These are phyloP conservation scores for Sebastes fasciatus DNA, from an alignment of 2,113 vertebrate genomes.

Conservation along the genomic window DNA sequence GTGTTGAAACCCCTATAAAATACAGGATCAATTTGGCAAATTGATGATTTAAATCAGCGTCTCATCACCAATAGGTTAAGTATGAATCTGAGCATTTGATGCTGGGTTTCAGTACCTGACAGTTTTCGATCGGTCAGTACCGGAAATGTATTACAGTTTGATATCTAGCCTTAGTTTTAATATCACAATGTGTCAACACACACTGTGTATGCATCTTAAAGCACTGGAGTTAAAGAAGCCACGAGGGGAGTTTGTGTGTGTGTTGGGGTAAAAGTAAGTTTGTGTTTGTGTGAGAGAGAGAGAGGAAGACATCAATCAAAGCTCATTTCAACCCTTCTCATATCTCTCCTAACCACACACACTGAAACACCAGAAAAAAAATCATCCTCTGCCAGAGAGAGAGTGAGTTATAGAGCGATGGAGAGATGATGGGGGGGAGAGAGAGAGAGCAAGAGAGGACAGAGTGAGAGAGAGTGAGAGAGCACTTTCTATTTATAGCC, in stretches of 20 bases:
- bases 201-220: constrained; percentile 9
- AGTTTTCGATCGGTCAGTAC: background rate
- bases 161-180: background rate
- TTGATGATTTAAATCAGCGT: background rate
- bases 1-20: background rate
- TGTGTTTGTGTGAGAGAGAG: background rate
- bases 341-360: constrained; percentile 55
- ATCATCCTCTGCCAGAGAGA: constrained; percentile 48
- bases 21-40: background rate
- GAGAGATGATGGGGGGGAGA: constrained; percentile 19
- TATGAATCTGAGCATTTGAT: background rate
- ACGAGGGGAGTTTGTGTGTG: background rate
- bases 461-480: constrained; percentile 62
- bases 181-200: background rate
- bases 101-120: background rate
- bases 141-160: background rate
- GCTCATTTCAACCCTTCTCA: constrained; percentile 52
- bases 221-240: background rate
- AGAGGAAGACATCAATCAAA: constrained; percentile 60
- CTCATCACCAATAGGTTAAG: background rate
- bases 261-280: background rate
- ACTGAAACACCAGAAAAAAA: constrained; percentile 62
- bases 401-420: constrained; percentile 62
- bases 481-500: constrained; percentile 80
- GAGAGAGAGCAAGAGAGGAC: constrained; percentile 39